These are phyloP conservation scores for Euwallacea fornicatus DNA, from an alignment of 1,140 invertebrate genomes.

Conservation along the genomic window DNA sequence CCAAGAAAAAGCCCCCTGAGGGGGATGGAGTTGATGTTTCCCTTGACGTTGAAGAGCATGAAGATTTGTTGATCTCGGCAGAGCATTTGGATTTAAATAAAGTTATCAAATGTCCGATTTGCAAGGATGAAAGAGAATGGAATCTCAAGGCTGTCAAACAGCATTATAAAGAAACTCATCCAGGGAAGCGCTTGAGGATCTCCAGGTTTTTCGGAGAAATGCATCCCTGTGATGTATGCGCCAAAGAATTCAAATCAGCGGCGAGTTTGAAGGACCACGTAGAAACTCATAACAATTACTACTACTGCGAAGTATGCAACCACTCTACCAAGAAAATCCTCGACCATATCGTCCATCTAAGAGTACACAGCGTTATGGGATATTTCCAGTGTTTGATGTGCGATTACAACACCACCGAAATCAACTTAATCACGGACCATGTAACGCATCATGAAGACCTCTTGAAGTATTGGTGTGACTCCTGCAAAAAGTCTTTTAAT, in stretches of 20 bases:
- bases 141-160: conserved; percentile 38
- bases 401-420: conserved; percentile 47
- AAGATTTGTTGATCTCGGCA: conserved; percentile 27
- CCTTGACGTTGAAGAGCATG: conserved; percentile 23
- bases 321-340: conserved; percentile 46
- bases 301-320: conserved; percentile 51
- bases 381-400: conserved; percentile 57
- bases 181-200: conserved; percentile 40
- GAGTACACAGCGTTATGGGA: conserved; percentile 55
- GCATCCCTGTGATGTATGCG: conserved; percentile 69
- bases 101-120: conserved; percentile 41
- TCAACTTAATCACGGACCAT: conserved; percentile 46
- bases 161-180: conserved; percentile 42
- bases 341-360: conserved; percentile 45
- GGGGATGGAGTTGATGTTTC: conserved; percentile 5
- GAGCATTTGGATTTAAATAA: conserved; percentile 28
- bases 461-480: conserved; percentile 47
- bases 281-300: conserved; percentile 62
- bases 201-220: conserved; percentile 53
- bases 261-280: conserved; percentile 49
- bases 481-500: conserved; percentile 51
- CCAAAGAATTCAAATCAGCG: conserved; percentile 58
- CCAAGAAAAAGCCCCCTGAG: conserved; percentile 28
- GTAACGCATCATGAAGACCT: conserved; percentile 45
- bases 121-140: conserved; percentile 39